These are phyloP conservation scores for Aradophagus sp. DNA, from an alignment of 1,140 invertebrate genomes.

Conservation along the genomic window DNA sequence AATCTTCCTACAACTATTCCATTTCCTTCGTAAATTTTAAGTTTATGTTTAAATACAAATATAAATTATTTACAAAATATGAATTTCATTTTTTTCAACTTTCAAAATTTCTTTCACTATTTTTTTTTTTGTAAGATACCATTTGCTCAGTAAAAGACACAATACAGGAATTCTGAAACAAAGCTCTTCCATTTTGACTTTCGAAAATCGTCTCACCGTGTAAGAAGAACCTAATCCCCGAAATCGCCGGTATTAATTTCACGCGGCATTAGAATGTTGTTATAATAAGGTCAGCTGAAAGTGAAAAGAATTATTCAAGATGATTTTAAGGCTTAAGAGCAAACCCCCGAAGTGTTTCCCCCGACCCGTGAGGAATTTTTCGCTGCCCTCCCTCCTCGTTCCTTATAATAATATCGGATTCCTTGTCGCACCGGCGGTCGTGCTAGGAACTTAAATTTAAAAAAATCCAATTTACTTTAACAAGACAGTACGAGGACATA, in stretches of 20 bases:
- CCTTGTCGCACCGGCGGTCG: conserved; percentile 33
- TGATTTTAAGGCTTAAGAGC: conserved; percentile 16
- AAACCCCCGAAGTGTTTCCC: conserved; percentile 16
- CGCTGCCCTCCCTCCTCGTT: conserved; percentile 25
- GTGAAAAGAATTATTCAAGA: conserved; percentile 20
- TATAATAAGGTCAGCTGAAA: conserved; percentile 2
- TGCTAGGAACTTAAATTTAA: conserved; percentile 43
- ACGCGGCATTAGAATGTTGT: not conserved
- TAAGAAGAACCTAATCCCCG: too few species aligned
- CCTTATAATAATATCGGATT: conserved; percentile 50
- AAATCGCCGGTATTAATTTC: conserved; percentile 9
- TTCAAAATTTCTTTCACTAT: too few species aligned
- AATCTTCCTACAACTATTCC: too few species aligned
- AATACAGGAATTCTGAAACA: too few species aligned
- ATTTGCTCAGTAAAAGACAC: too few species aligned
- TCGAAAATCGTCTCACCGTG: too few species aligned
- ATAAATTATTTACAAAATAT: too few species aligned
- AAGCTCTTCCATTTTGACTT: too few species aligned
- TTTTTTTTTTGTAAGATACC: too few species aligned
- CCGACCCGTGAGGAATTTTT: conserved; percentile 4
- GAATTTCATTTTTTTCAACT: too few species aligned
- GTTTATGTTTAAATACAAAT: too few species aligned
- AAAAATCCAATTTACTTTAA: conserved; percentile 56
- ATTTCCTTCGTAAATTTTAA: too few species aligned
- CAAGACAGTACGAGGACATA: conserved; percentile 48